Evolutionary conservation across 2,113 vertebrate genomes (phyloP), one percentile per base, ranked within the genome.

Genomic region (Tachuris rubrigastra): DNA sequence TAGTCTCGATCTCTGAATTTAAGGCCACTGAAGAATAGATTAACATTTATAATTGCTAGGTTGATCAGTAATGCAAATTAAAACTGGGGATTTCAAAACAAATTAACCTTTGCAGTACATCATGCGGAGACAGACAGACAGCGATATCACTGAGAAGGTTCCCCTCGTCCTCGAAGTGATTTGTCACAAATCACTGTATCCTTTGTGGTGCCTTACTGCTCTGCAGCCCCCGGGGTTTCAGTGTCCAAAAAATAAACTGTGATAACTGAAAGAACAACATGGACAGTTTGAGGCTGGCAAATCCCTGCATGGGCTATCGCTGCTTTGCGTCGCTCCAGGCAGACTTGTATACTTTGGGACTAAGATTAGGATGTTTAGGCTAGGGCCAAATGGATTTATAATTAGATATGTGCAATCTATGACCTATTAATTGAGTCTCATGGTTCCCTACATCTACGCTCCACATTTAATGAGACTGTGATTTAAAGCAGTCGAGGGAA

Each of bases 361-460:
- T 83, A 39, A 92, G 94, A 94, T 91, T 95, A 85, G 58, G 76
- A 82, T 96, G 94, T 89, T 97, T 95, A 95, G 92, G 53, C 84
- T 92, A 82, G 49, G 69, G n/a, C 23, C 22, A 78, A 89, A 83
- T 67, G 63, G 41, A n/a, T 62, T 95, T 90, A 85, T 89, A 87
- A 89, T 65, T 82, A 69, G 41, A 50, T 73, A 39, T 39, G 12
- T 49, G 15, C 53, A 69, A 71, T 14, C 44, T 72, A 30, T 79
- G 50, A 75, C n/a, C 71, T 78, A 19, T 68, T 94, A 84, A 42
- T 20, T 79, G 49, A 87, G 20, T 5, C 16, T 90, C 1, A 9
- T 46, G 28, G 5, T 56, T 86, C 31, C 28, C 68, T 85, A 5
- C 7, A 9, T 42, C n/a, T 66, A 20, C 33, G 10, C 39, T 74